These are phyloP conservation scores for Epinephelus awoara DNA, from an alignment of 2,797 vertebrate genomes.

Conservation along the genomic window DNA sequence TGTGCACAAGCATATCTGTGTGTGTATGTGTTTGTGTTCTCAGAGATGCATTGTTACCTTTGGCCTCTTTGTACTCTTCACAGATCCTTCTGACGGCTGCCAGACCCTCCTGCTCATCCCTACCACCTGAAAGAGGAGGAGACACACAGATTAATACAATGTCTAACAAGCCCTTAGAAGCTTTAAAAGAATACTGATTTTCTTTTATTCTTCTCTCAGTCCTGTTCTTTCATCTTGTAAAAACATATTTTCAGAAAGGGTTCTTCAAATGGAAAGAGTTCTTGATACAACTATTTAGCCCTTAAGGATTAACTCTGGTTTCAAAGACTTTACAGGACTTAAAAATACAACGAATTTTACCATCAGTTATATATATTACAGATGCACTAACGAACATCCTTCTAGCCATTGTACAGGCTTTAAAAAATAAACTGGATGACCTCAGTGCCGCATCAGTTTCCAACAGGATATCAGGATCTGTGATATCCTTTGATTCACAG, in stretches of 20 bases:
- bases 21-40: constrained; percentile 23
- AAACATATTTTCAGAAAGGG: constrained; percentile 23
- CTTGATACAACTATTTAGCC: neutral
- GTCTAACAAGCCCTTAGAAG: constrained; percentile 37
- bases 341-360: constrained; percentile 13
- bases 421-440: too few relatives aligned
- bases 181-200: constrained; percentile 29
- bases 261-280: constrained; percentile 25
- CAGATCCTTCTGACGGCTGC: constrained; percentile 84
- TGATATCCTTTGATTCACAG: too few relatives aligned
- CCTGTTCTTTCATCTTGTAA: constrained; percentile 46
- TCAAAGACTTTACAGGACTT: neutral
- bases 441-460: too few relatives aligned
- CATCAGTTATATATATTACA: constrained; percentile 9
- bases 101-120: constrained; percentile 84
- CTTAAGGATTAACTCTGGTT: constrained; percentile 13
- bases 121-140: constrained; percentile 85
- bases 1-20: neutral
- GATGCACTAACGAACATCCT: too few relatives aligned
- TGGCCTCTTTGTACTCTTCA: constrained; percentile 86
- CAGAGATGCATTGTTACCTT: constrained; percentile 84
- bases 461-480: too few relatives aligned
- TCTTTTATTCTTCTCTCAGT: neutral
- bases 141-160: constrained; percentile 49
- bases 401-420: too few relatives aligned